Base-by-base conservation (phyloP, 2,888 invertebrate genomes). In the Agriopis marginaria region DNA sequence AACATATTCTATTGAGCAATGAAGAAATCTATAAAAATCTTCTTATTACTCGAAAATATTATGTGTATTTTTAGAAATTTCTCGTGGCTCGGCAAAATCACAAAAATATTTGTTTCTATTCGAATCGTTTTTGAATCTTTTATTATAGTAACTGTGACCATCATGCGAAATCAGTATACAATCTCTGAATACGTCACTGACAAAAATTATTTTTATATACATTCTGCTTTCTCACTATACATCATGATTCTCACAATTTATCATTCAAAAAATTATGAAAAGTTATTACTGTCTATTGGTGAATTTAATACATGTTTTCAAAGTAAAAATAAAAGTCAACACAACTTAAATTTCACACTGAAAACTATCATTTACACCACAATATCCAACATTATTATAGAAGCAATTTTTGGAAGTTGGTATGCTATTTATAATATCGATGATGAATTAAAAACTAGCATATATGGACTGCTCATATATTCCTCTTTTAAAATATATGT, bases 191-290 rank as follows among this genome's bases (percentile, higher is more conserved):
- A 12, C 8, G 23, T 23, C 23, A 23, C 44, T 0, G 17, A 44
- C 23, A 45, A 44, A 58, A 44, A 44, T 1, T 45, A 23, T 45
- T 58, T 45, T 23, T 44, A 45, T 45, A 4, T 58, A 1, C 44
- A 58, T 11, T 5, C 44, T 11, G 10, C 12, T 23, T 58, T 23
- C 23, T 58, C 58, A 0, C 44, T 58, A 2, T 58, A 58, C 11
- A 12, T 58, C 11, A 58, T 58, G 12, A 11, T 45, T 44, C 12
- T 58, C 3, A 23, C 44, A 12, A 7, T 58, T 7, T 58, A 44
- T 44, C 58, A 58, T 58, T 58, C 58, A 7, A 58, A 58, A 58
- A 58, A 12, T 17, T 58, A 58, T 45, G 6, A 45, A 58, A 11
- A 58, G 5, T 58, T 58, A 23, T 17, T 45, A 7, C 7, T 0